A percentile compares a stretch with the other conserved stretches of the same genome.
Conservation (phyloP, 2,888 invertebrate species). For the Maniola hyperantus region DNA sequence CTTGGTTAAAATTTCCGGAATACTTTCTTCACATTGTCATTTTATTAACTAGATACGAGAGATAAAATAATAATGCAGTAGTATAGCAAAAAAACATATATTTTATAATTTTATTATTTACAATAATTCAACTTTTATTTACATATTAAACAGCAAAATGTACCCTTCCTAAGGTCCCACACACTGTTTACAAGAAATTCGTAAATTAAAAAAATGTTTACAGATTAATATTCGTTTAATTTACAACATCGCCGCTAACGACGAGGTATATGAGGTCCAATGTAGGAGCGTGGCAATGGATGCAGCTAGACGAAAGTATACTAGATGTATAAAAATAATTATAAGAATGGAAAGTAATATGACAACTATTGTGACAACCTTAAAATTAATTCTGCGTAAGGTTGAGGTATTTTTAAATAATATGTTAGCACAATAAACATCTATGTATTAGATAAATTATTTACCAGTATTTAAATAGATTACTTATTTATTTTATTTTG, state of each 20-base stretch:
- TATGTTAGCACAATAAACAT: background rate
- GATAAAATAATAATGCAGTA: constrained; percentile 50
- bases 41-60: background rate
- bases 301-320: constrained; percentile 47
- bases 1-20: too few species aligned
- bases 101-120: constrained; percentile 80
- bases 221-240: constrained; percentile 47
- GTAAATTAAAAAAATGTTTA: constrained; percentile 58
- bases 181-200: constrained; percentile 68
- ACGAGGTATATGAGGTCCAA: constrained; percentile 38
- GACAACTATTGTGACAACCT: constrained; percentile 53
- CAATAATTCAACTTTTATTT: constrained; percentile 82
- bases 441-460: background rate
- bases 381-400: constrained; percentile 41
- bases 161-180: constrained; percentile 70
- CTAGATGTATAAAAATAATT: constrained; percentile 53
- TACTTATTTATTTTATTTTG: too few species aligned
- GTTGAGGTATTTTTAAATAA: background rate
- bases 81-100: constrained; percentile 80
- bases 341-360: constrained; percentile 50
- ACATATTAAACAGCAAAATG: constrained; percentile 79
- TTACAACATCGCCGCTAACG: constrained; percentile 41
- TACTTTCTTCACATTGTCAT: too few species aligned
- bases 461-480: background rate
- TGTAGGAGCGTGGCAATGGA: constrained; percentile 49